Percentiles rank a stretch among this genome's conserved stretches.
Evolutionary conservation across 2,797 vertebrate genomes (phyloP).

Genomic region (Pseudopleuronectes americanus): DNA sequence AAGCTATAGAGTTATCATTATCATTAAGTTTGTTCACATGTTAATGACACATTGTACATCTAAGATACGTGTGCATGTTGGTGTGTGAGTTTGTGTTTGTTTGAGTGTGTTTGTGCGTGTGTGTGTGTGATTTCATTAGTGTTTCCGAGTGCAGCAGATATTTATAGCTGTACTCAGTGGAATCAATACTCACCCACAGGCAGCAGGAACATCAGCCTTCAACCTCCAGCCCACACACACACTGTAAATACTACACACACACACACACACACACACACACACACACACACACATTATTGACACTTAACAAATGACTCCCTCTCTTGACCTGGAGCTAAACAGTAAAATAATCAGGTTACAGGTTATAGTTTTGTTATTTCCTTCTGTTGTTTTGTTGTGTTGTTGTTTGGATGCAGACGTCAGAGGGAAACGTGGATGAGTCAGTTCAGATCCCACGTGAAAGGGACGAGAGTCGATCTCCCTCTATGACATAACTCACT

Average conservation of each 20-base stretch:
- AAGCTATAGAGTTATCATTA: too few species aligned
- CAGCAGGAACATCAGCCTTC: slow-evolving; percentile 31
- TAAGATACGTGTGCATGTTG: not conserved
- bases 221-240: slow-evolving; percentile 26
- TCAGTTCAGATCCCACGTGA: too few species aligned
- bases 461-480: too few species aligned
- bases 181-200: slow-evolving; percentile 41
- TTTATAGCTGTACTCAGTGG: slow-evolving; percentile 37
- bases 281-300: not conserved
- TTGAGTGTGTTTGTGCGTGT: slow-evolving; percentile 7
- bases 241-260: slow-evolving; percentile 32
- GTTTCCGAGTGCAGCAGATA: slow-evolving; percentile 41
- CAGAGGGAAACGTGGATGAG: too few species aligned
- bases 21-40: too few species aligned
- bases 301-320: too few species aligned
- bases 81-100: not conserved
- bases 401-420: too few species aligned
- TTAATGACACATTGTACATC: not conserved
- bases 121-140: slow-evolving; percentile 20
- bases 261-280: slow-evolving; percentile 9
- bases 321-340: too few species aligned
- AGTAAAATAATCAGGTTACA: too few species aligned
- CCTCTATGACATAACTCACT: too few species aligned
- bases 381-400: too few species aligned
- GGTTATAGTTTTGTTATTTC: too few species aligned